Conservation (phyloP, 2,888 invertebrate genomes). For the Drosophila ustulata region DNA sequence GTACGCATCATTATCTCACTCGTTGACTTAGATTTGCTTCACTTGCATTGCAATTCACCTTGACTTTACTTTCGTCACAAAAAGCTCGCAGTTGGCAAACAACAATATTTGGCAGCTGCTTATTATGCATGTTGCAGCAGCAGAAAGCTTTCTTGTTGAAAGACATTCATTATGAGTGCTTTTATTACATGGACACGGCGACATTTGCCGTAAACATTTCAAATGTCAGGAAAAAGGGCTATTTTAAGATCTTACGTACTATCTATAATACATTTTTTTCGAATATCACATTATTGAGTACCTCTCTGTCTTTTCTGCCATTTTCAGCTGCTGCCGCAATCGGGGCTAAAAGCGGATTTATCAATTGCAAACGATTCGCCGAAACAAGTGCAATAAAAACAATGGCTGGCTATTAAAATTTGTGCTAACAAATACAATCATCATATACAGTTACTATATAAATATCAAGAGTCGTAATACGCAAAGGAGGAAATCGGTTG, state of each 20-base stretch:
- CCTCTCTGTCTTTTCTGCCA: conserved; percentile 44
- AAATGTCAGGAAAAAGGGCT: conserved; percentile 25
- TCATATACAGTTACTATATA: conserved; percentile 5
- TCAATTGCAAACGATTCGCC: conserved; percentile 18
- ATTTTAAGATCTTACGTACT: conserved; percentile 23
- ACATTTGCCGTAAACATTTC: conserved; percentile 38
- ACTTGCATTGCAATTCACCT: conserved; percentile 46
- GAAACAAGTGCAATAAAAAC: conserved; percentile 52
- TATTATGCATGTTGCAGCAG: conserved; percentile 1
- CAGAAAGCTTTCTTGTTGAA: conserved; percentile 11
- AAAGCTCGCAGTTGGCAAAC: conserved; percentile 41
- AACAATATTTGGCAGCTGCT: conserved; percentile 17
- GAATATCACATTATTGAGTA: conserved; percentile 44
- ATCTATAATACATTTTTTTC: conserved; percentile 18
- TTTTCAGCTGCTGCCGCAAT: conserved; percentile 58
- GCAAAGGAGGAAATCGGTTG: conserved; percentile 19
- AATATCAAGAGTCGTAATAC: conserved; percentile 7
- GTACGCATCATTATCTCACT: not conserved
- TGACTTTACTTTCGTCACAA: conserved; percentile 41
- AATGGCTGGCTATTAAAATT: conserved; percentile 48
- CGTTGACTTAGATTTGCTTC: conserved; percentile 16
- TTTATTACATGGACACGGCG: conserved; percentile 6
- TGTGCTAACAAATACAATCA: conserved; percentile 14
- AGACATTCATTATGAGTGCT: not conserved
- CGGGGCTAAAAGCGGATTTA: conserved; percentile 50